Evolutionary conservation across 2,113 vertebrate genomes (phyloP), one percentile per base, ranked within the genome.

Genomic region (Hassar affinis): DNA sequence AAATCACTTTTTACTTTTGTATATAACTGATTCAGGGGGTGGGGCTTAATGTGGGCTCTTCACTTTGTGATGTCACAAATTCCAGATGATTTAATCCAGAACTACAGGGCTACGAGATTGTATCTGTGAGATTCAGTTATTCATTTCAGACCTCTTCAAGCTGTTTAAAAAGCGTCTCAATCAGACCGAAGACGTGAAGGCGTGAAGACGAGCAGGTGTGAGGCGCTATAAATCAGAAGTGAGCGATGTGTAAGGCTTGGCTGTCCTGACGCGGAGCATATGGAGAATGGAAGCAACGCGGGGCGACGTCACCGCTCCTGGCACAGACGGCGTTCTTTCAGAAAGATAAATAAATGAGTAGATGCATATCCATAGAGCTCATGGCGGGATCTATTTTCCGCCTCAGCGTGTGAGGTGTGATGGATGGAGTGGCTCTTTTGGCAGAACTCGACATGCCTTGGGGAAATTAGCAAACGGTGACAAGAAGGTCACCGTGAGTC

Each of bases 301-400:
- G 71, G 89, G 90, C 91, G 91, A 93, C 92, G 91, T 90, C 90
- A 88, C 87, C 84, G 85, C 74, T 77, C 86, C 88, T 78, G 79
- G 86, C 22, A 38, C 25, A 38, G 68, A 80, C 84, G 82, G 84
- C 82, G 54, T 87, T 85, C 79, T 87, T 51, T 18, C 38, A 38
- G 83, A 85, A 79, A 86, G 84, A 90, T 90, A 89, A 90, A 92
- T 87, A 90, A 87, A 87, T 91, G 85, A 84, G 87, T 88, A 85
- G 88, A 87, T 6, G 54, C 49, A 75, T 49, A 74, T 83, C 80
- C 68, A 27, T 86, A 81, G 69, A 79, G 84, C 66, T 68, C 71
- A 76, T 85, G 89, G 88, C 80, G 87, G 85, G 47, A 57, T 35
- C 47, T 78, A 35, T 71, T 82, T 69, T 88, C 59, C 81, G 68